Percentiles rank a stretch among this genome's conserved stretches.
phyloP scores from a whole-genome alignment of 1,140 invertebrate genomes.

The Eumeta japonica region DNA sequence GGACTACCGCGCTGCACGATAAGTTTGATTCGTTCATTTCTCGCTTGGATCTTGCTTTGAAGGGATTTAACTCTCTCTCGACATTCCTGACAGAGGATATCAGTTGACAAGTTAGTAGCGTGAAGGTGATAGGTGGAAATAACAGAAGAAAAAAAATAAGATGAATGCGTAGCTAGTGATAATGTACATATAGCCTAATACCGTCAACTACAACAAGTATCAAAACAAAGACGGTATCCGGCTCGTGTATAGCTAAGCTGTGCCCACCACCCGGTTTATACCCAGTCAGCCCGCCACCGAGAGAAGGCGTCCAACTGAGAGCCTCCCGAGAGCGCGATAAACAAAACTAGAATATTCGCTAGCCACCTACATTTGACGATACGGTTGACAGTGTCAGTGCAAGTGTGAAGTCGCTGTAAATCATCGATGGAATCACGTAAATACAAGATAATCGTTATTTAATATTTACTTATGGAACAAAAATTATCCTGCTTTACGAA shows the following conservation, averaged over 20 bases:
- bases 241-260: too few relatives aligned
- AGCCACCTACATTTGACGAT: slow-evolving; percentile 23
- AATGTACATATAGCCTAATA: slow-evolving; percentile 26
- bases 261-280: slow-evolving; percentile 19
- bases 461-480: too few relatives aligned
- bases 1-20: slow-evolving; percentile 81
- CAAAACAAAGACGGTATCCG: slow-evolving; percentile 15
- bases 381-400: slow-evolving; percentile 14
- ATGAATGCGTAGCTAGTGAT: slow-evolving; percentile 58
- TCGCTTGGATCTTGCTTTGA: slow-evolving; percentile 84
- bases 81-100: slow-evolving; percentile 68
- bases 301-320: slow-evolving; percentile 17
- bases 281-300: slow-evolving; percentile 1
- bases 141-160: slow-evolving; percentile 64
- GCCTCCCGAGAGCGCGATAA: slow-evolving; percentile 27
- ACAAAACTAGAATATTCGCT: slow-evolving; percentile 46
- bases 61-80: slow-evolving; percentile 81
- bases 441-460: too few relatives aligned
- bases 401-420: slow-evolving; percentile 4
- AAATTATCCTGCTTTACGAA: too few relatives aligned
- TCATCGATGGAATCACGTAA: background rate
- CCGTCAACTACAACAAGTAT: slow-evolving; percentile 14
- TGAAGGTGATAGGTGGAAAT: slow-evolving; percentile 48
- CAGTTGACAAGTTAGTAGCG: slow-evolving; percentile 41
- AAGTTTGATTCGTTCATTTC: slow-evolving; percentile 83